These are phyloP conservation scores for Bagarius yarrelli DNA, from an alignment of 2,113 vertebrate species.

Conservation along the genomic window DNA sequence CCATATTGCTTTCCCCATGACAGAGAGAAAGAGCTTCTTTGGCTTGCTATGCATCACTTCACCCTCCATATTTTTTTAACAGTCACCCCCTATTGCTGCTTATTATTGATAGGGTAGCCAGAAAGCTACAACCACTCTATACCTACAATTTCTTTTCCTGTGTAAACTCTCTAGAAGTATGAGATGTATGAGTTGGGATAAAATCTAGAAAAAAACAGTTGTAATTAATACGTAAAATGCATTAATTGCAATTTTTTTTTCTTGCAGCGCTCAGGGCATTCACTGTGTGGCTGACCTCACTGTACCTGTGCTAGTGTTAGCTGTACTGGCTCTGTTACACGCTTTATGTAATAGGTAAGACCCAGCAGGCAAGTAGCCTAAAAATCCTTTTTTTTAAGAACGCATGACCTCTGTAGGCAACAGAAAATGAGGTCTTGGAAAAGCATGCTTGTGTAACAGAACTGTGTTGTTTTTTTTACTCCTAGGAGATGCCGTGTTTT, in stretches of 20 bases:
- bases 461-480: neutral
- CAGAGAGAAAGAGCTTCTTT: conserved; percentile 61
- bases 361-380: conserved; percentile 23
- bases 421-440: neutral
- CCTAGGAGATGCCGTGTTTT: conserved; percentile 66
- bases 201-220: neutral
- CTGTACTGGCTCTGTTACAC: conserved; percentile 61
- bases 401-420: neutral
- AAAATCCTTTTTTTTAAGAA: conserved; percentile 2
- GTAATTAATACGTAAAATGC: neutral
- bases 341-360: conserved; percentile 66
- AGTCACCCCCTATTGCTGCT: conserved; percentile 53
- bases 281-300: conserved; percentile 72
- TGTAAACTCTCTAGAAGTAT: too few relatives aligned
- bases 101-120: conserved; percentile 71
- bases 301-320: conserved; percentile 62
- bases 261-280: conserved; percentile 70
- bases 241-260: conserved; percentile 41
- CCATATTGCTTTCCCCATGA: neutral
- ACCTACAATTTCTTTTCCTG: neutral
- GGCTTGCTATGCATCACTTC: conserved; percentile 62
- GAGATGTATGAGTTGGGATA: neutral
- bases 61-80: conserved; percentile 45
- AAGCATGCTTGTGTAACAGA: neutral
- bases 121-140: conserved; percentile 63